Base-by-base conservation (phyloP, 2,888 invertebrate genomes). In the Ophraella communa region DNA sequence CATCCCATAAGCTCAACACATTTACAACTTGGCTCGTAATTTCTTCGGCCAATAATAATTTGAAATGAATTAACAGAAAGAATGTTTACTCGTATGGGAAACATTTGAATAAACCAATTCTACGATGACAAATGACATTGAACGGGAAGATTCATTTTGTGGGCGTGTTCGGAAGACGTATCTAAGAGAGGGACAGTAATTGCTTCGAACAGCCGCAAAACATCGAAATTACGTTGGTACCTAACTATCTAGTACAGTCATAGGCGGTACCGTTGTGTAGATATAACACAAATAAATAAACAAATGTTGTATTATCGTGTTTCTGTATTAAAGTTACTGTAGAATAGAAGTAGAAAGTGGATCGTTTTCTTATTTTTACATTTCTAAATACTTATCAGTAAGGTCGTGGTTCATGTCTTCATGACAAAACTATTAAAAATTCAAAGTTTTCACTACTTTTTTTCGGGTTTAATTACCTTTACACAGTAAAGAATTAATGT, bases 71-170 rank as follows among this genome's bases (percentile, higher is more conserved):
- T 24, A 49, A 49, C 49, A 8, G 17, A 8, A 49, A 49, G 49
- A 49, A 49, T 49, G 49, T 23, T 24, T 14, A 23, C 4, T 4
- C 24, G 24, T 14, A 49, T 49, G 49, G 17, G 49, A 49, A 49
- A 49, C 49, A 49, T 23, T 49, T 49, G 49, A 17, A 24, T 49
- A 49, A 49, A 49, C 27, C 24, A 27, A 49, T 49, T 49, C 49
- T 1, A 11, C 49, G 49, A 24, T 49, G 27, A 49, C 49, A 49
- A 49, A 49, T 49, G 45, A 56, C 56, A 20, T 45, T 23, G 20
- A 20, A 10, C 18, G 8, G 4, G 55, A 55, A 55, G 44, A 55
- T 45, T 56, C 56, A 56, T 56, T 56, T 56, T 27, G 56, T 56
- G 30, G 56, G 56, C 56, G 56, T 56, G 45, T 45, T 45, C 56